Percentiles rank a stretch among this genome's conserved stretches.
Evolutionary conservation across 2,888 invertebrate genomes (phyloP).

Genomic region (Pogonocherus hispidulus): DNA sequence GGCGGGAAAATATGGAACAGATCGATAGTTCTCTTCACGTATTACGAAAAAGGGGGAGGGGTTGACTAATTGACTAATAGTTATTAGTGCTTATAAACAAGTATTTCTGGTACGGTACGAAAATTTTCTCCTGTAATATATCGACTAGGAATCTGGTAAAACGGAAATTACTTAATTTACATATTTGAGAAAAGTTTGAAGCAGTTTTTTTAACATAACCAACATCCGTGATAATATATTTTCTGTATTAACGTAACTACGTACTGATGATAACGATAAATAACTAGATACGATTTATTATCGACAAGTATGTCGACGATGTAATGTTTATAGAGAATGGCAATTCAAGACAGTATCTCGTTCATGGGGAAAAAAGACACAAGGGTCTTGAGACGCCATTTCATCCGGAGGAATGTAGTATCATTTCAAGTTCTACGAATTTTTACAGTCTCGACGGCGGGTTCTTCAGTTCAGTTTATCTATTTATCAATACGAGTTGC

Average conservation of each 20-base stretch:
- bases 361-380: not conserved
- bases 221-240: too few relatives aligned
- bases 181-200: too few relatives aligned
- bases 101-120: too few relatives aligned
- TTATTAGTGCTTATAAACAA: too few relatives aligned
- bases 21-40: not conserved
- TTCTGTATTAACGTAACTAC: too few relatives aligned
- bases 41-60: not conserved
- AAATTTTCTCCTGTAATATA: too few relatives aligned
- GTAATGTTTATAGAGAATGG: not conserved
- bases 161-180: too few relatives aligned
- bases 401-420: conserved; percentile 34
- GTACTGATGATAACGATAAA: too few relatives aligned
- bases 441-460: conserved; percentile 23
- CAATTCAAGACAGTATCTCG: conserved; percentile 2
- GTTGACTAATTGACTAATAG: not conserved
- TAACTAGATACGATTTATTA: not conserved
- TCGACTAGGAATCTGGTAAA: too few relatives aligned
- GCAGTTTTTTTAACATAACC: too few relatives aligned
- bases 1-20: too few relatives aligned
- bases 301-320: not conserved
- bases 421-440: conserved; percentile 36
- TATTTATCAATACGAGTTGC: conserved; percentile 22
- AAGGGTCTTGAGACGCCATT: conserved; percentile 33
- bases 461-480: conserved; percentile 25